These are phyloP conservation scores for Scylla paramamosain DNA, from an alignment of 1,140 invertebrate species.

Conservation along the genomic window DNA sequence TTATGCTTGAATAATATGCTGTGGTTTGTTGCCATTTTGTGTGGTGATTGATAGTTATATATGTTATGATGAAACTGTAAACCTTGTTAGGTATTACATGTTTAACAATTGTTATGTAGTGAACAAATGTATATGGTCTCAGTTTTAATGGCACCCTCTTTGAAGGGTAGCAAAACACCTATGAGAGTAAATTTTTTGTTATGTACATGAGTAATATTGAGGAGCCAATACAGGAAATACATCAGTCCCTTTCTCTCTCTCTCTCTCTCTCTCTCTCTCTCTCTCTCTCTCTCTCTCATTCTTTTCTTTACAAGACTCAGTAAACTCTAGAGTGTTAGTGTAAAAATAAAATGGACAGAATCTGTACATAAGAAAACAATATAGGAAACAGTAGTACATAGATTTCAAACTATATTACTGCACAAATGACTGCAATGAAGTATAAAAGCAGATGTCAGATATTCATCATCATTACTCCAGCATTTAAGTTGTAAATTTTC, in stretches of 20 bases:
- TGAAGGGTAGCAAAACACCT: background rate
- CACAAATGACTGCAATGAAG: background rate
- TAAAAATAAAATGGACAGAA: background rate
- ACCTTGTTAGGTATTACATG: background rate
- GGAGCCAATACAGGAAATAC: background rate
- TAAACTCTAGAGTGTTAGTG: background rate
- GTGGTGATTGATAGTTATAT: background rate
- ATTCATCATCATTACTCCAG: background rate
- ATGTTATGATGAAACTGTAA: background rate
- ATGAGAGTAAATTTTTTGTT: background rate
- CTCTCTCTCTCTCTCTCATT: too few relatives aligned
- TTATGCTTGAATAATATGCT: background rate
- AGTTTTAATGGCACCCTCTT: background rate
- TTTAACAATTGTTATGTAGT: background rate
- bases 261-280: too few relatives aligned
- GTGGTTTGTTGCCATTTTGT: background rate
- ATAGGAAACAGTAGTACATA: background rate
- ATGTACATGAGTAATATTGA: background rate
- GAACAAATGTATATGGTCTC: background rate
- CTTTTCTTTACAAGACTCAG: background rate
- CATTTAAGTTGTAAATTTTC: background rate
- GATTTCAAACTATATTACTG: background rate
- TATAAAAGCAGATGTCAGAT: background rate
- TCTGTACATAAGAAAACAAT: background rate
- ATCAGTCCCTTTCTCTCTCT: background rate